A percentile compares a stretch with the other conserved stretches of the same genome.
phyloP scores from a whole-genome alignment of 2,888 invertebrate genomes.

The Drosophila pseudotalamancana region DNA sequence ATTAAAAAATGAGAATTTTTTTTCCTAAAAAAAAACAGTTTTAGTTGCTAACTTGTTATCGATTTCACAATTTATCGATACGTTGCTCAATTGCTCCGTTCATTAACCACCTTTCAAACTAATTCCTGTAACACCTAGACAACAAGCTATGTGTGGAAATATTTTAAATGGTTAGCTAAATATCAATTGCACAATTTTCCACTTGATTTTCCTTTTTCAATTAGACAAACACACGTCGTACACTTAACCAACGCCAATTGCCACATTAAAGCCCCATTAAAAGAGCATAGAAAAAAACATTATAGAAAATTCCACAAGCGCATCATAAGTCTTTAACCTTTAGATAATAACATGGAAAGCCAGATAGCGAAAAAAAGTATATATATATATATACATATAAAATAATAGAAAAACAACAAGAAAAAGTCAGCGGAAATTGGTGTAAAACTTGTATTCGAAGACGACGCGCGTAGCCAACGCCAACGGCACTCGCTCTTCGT shows the following conservation, averaged over 20 bases:
- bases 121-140: slow-evolving; percentile 24
- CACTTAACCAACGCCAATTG: slow-evolving; percentile 66
- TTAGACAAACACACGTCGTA: slow-evolving; percentile 47
- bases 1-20: too few species aligned
- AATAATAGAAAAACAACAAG: slow-evolving; percentile 7
- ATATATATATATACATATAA: slow-evolving; percentile 22
- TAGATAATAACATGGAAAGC: slow-evolving; percentile 53
- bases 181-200: slow-evolving; percentile 65
- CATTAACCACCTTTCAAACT: too few species aligned
- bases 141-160: slow-evolving; percentile 33
- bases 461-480: slow-evolving; percentile 42
- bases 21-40: too few species aligned
- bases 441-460: slow-evolving; percentile 72
- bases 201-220: slow-evolving; percentile 74
- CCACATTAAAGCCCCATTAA: slow-evolving; percentile 71
- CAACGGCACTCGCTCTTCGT: slow-evolving; percentile 54
- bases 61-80: slow-evolving; percentile 3
- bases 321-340: slow-evolving; percentile 72
- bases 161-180: slow-evolving; percentile 45
- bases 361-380: slow-evolving; percentile 20
- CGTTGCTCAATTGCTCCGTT: slow-evolving; percentile 30
- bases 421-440: slow-evolving; percentile 66
- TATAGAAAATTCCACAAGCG: slow-evolving; percentile 51
- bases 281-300: slow-evolving; percentile 43
- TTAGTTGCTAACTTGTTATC: too few species aligned